A percentile compares a stretch with the other conserved stretches of the same genome.
Evolutionary conservation across 2,113 vertebrate genomes (phyloP).

Genomic region (Lagopus leucura): DNA sequence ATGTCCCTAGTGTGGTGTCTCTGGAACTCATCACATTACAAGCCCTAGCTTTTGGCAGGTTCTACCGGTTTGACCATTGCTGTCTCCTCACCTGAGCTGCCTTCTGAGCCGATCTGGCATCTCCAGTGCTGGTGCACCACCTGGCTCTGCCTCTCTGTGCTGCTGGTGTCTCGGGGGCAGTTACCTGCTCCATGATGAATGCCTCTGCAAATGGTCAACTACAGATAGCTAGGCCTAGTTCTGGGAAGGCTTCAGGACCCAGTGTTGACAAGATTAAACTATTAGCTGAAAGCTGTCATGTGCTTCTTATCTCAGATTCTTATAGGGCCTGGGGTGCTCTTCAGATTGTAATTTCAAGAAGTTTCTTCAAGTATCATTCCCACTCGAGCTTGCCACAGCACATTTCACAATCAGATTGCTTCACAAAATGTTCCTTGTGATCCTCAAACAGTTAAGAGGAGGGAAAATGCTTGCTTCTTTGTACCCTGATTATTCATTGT

Average conservation of each 20-base stretch:
- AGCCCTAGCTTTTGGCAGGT: neutral
- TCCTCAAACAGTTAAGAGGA: neutral
- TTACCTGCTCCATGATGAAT: neutral
- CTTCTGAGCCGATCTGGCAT: neutral
- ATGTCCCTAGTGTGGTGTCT: neutral
- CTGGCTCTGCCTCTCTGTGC: fast-evolving
- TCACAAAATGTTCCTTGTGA: neutral
- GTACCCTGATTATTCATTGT: slow-evolving; percentile 4
- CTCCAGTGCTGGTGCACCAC: neutral
- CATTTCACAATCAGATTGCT: neutral
- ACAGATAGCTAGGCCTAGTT: neutral
- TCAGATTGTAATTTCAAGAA: neutral
- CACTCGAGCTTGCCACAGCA: neutral
- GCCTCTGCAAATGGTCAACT: fast-evolving
- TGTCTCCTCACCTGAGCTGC: neutral
- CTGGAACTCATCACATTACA: neutral
- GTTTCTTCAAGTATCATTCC: neutral
- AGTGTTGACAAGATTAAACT: neutral
- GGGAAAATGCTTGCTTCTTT: neutral
- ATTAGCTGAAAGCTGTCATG: neutral
- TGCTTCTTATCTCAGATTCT: neutral
- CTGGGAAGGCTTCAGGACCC: neutral
- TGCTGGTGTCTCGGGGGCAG: fast-evolving
- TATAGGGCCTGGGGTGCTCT: neutral
- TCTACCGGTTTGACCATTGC: neutral